These are phyloP conservation scores for Fukomys damarensis DNA, from an alignment of 2,113 vertebrate genomes.

Conservation along the genomic window DNA sequence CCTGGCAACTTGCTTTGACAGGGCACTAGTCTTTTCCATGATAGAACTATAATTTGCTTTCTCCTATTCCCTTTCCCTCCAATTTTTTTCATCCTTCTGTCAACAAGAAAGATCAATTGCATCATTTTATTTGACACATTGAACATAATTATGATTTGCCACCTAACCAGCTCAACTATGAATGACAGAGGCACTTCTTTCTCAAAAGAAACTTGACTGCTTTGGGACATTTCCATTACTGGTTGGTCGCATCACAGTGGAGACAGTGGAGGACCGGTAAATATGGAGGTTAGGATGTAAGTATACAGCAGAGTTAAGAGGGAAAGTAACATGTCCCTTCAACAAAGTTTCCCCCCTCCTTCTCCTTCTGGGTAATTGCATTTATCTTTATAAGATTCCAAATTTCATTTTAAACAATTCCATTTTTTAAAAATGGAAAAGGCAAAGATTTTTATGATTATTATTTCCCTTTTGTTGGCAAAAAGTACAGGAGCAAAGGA, in stretches of 20 bases:
- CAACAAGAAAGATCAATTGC: conserved; percentile 32
- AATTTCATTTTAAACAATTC: background rate
- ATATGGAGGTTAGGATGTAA: background rate
- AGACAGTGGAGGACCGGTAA: background rate
- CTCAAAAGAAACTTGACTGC: conserved; percentile 28
- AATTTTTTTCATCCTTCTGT: conserved; percentile 67
- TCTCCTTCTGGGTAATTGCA: background rate
- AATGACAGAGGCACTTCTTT: conserved; percentile 51
- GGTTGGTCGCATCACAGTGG: background rate
- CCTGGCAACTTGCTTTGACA: conserved; percentile 58
- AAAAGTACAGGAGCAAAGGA: conserved; percentile 7
- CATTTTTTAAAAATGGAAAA: conserved; percentile 36
- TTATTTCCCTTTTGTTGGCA: background rate
- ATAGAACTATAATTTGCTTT: conserved; percentile 65
- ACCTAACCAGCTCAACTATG: background rate
- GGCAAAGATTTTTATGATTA: background rate
- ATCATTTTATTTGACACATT: conserved; percentile 60
- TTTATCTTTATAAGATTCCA: background rate
- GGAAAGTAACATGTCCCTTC: background rate
- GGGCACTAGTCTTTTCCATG: conserved; percentile 21
- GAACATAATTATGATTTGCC: conserved; percentile 68
- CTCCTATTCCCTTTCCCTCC: conserved; percentile 2
- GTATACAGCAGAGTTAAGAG: background rate
- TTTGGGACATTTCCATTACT: background rate
- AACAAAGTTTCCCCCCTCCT: background rate